Percentiles rank a stretch among this genome's conserved stretches.
Evolutionary conservation across 2,113 vertebrate genomes (phyloP).

Genomic region (Cynocephalus volans): DNA sequence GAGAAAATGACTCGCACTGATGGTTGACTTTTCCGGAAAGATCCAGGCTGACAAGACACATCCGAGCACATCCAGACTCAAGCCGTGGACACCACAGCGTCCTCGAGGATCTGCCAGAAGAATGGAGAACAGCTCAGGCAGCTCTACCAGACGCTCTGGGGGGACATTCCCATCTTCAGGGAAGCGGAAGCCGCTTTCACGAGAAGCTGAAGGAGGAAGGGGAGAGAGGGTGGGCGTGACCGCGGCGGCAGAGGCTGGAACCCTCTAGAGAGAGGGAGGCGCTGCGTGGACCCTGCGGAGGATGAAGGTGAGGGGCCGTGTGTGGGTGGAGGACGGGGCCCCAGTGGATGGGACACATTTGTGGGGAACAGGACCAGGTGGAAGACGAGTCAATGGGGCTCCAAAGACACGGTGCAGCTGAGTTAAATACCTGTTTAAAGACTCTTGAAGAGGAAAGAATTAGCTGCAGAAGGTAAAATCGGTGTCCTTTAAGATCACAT

Average conservation of each 20-base stretch:
- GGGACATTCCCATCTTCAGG: neutral
- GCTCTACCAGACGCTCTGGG: neutral
- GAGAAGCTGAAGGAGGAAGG: rapidly evolving
- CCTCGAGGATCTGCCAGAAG: neutral
- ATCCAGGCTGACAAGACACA: neutral
- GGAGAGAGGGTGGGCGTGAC: rapidly evolving
- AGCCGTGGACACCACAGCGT: neutral
- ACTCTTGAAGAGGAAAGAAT: neutral
- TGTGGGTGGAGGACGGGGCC: neutral
- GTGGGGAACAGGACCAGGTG: rapidly evolving
- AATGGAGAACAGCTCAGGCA: neutral
- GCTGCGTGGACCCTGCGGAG: neutral
- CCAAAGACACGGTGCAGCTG: neutral
- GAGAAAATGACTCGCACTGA: neutral
- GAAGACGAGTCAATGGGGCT: too few relatives aligned
- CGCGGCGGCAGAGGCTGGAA: rapidly evolving
- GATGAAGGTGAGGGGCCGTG: rapidly evolving
- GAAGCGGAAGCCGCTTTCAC: neutral
- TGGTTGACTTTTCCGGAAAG: neutral
- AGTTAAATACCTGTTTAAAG: neutral
- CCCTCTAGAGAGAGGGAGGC: neutral
- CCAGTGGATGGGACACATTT: too few relatives aligned
- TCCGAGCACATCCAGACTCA: too few relatives aligned
- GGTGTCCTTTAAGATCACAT: too few relatives aligned
- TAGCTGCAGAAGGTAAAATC: neutral